Conservation (phyloP, 2,888 invertebrate species). For the Sceliomorpha sp. region DNA sequence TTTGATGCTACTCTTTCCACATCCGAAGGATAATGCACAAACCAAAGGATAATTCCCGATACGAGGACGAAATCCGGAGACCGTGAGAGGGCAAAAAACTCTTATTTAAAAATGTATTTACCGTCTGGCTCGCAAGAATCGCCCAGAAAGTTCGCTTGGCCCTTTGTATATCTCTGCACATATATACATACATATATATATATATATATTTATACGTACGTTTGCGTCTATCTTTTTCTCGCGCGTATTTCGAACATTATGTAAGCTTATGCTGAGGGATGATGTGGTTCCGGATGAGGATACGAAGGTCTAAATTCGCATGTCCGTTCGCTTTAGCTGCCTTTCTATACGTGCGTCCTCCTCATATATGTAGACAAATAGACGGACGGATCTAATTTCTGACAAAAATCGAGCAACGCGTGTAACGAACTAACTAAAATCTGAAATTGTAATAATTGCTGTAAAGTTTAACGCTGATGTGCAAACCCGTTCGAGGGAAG, state of each 20-base stretch:
- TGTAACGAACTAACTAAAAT: conserved; percentile 45
- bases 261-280: conserved; percentile 4
- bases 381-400: conserved; percentile 21
- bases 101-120: conserved; percentile 80
- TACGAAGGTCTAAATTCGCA: conserved; percentile 10
- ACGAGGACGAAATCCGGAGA: conserved; percentile 76
- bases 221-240: conserved; percentile 3
- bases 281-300: conserved; percentile 1
- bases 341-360: neutral
- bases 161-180: conserved; percentile 20
- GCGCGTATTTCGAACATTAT: conserved; percentile 3
- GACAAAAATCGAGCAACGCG: conserved; percentile 38
- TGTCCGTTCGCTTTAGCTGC: conserved; percentile 1
- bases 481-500: conserved; percentile 42
- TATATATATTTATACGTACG: conserved; percentile 9
- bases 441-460: conserved; percentile 64
- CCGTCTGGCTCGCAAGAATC: conserved; percentile 69
- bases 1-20: conserved; percentile 73
- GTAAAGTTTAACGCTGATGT: conserved; percentile 57
- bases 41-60: conserved; percentile 80
- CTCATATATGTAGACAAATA: neutral
- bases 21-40: conserved; percentile 77
- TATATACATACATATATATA: conserved; percentile 6
- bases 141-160: conserved; percentile 47
- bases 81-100: conserved; percentile 71